Conservation (phyloP, 2,113 vertebrate genomes). For the Meles meles region DNA sequence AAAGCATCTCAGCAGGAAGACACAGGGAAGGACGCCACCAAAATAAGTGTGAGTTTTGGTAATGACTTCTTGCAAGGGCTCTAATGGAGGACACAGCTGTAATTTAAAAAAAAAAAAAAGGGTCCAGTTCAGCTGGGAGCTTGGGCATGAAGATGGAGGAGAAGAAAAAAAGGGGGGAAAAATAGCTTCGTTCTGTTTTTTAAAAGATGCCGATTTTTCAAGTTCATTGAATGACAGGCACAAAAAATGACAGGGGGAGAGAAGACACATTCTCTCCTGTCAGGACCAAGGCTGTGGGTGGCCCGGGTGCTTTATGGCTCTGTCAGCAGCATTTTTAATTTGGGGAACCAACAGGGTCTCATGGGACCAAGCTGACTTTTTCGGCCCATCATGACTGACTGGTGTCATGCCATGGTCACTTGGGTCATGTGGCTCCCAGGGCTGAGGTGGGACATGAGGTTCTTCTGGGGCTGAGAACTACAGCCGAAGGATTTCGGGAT, state of each 20-base stretch:
- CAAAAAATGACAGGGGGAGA: constrained; percentile 52
- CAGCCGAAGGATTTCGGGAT: neutral
- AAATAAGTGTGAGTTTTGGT: constrained; percentile 95
- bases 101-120: neutral
- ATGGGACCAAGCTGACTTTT: neutral
- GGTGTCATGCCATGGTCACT: neutral
- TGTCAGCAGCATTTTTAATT: constrained; percentile 30
- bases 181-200: neutral
- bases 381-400: neutral
- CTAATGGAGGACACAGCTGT: neutral
- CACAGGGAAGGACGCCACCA: constrained; percentile 89
- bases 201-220: constrained; percentile 67
- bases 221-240: constrained; percentile 54
- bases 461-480: neutral
- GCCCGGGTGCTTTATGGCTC: neutral
- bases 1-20: constrained; percentile 85
- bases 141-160: constrained; percentile 27
- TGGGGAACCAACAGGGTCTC: constrained; percentile 18
- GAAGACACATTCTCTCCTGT: constrained; percentile 25
- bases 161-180: neutral
- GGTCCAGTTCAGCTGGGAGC: neutral
- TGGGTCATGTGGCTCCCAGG: neutral
- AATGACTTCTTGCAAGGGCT: constrained; percentile 29
- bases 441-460: neutral
- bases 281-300: constrained; percentile 30